Evolutionary conservation across 2,797 vertebrate genomes (phyloP), one percentile per base, ranked within the genome.

Genomic region (Staurois parvus): DNA sequence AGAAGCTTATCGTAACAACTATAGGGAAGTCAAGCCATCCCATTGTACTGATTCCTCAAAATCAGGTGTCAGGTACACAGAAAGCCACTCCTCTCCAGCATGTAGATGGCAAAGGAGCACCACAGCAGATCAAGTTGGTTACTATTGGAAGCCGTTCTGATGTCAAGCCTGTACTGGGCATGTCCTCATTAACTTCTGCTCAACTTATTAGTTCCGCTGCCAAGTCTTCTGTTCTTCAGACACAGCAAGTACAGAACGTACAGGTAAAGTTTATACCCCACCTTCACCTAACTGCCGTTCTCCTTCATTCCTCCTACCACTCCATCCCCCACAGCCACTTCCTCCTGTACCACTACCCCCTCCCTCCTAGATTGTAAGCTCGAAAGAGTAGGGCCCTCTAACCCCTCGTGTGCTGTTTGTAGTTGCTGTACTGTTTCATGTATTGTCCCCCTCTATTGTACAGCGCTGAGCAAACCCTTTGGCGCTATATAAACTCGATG

Each of bases 91-190:
- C 95, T 24, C 92, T 92, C 69, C 97, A 96, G 90, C 70, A 90
- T 15, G 95, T 94, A 84, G 97, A 99, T 85, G 48, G 87, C 79
- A 98, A 98, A 89, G 91, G 93, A 24, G 93, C 92, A 85, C 88
- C 95, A 0, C 96, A 96, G 32, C 97, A 99, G 89, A 97, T 97
- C 91, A 99, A 99, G 92, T 96, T 99, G 93, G 95, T 99, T 88
- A 97, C 97, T 28, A 94, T 98, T 21, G 97, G 96, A 73, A 52
- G 67, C 11, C 95, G 96, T 81, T 89, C 96, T 0, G 97, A 98
- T 86, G 92, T 96, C 88, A 99, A 99, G 89, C 95, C 96, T 24
- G 89, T 97, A 87, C 90, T 97, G 86, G 95, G 96, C 79, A 91
- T 95, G 83, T 96, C 96, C 75, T 89, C 95, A 73, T 87, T 96